Evolutionary conservation across 2,797 vertebrate genomes (phyloP).

Genomic region (Xyrichtys novacula): DNA sequence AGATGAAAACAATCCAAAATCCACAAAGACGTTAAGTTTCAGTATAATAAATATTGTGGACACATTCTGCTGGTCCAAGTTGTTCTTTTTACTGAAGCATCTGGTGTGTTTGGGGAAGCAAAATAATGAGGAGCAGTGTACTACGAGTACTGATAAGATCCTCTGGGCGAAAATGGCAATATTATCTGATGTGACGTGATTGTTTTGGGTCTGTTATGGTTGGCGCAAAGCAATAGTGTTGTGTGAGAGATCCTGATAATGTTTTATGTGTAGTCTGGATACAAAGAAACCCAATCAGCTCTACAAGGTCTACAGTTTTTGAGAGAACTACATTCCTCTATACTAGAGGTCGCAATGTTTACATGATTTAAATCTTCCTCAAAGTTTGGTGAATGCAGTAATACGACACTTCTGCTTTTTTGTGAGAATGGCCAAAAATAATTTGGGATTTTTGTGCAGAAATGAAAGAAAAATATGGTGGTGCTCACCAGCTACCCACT

Average conservation of each 20-base stretch:
- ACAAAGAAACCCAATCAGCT: conserved; percentile 50
- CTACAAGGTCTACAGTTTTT: conserved; percentile 29
- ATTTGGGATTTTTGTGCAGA: conserved; percentile 7
- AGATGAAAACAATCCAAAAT: not conserved
- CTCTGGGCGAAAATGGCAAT: conserved; percentile 43
- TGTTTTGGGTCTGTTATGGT: conserved; percentile 58
- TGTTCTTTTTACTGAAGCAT: not conserved
- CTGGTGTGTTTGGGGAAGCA: conserved; percentile 1
- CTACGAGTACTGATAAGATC: conserved; percentile 12
- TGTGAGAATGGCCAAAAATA: conserved; percentile 2
- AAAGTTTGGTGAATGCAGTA: conserved; percentile 6
- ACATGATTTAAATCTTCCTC: conserved; percentile 5
- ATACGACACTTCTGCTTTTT: not conserved
- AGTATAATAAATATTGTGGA: not conserved
- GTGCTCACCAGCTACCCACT: conserved; percentile 11
- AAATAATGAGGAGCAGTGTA: conserved; percentile 17
- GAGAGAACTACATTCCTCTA: conserved; percentile 22
- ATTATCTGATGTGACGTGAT: conserved; percentile 63
- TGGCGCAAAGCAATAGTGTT: conserved; percentile 43
- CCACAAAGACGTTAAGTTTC: not conserved
- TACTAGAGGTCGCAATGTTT: conserved; percentile 1
- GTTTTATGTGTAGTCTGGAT: conserved; percentile 51
- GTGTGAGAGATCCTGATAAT: conserved; percentile 50
- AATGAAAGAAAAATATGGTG: conserved; percentile 23
- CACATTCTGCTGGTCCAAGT: conserved; percentile 6